Percentiles rank a stretch among this genome's conserved stretches.
phyloP scores from a whole-genome alignment of 2,113 vertebrate genomes.

The Alces alces region DNA sequence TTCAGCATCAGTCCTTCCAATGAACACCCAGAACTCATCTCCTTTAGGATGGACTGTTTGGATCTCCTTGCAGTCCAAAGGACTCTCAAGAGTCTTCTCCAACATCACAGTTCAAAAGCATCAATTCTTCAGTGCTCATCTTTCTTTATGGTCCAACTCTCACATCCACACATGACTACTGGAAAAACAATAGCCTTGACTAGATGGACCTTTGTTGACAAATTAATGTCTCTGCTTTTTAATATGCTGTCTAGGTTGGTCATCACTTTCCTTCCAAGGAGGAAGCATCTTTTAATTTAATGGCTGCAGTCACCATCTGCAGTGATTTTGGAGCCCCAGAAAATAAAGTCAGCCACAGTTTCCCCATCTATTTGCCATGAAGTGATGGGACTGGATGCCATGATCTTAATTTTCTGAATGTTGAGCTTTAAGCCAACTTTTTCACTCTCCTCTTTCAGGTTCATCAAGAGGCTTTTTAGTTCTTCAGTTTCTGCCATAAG shows the following conservation, averaged over 20 bases:
- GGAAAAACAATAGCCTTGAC: background rate
- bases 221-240: background rate
- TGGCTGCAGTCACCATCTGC: background rate
- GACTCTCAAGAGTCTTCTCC: background rate
- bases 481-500: background rate
- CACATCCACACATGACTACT: background rate
- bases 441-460: background rate
- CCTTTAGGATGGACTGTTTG: background rate
- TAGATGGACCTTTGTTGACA: accelerated
- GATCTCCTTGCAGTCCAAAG: background rate
- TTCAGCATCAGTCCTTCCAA: background rate
- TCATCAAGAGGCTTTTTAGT: background rate
- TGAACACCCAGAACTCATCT: background rate
- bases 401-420: background rate
- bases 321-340: background rate
- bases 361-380: background rate
- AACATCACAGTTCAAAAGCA: background rate
- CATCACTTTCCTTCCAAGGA: background rate
- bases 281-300: background rate
- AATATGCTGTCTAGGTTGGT: background rate
- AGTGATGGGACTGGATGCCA: accelerated
- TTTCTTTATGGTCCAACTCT: background rate
- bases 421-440: background rate
- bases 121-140: background rate
- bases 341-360: background rate